Evolutionary conservation across 2,113 vertebrate species (phyloP), one percentile per base, ranked within the genome.

Genomic region (Amphilophus citrinellus): DNA sequence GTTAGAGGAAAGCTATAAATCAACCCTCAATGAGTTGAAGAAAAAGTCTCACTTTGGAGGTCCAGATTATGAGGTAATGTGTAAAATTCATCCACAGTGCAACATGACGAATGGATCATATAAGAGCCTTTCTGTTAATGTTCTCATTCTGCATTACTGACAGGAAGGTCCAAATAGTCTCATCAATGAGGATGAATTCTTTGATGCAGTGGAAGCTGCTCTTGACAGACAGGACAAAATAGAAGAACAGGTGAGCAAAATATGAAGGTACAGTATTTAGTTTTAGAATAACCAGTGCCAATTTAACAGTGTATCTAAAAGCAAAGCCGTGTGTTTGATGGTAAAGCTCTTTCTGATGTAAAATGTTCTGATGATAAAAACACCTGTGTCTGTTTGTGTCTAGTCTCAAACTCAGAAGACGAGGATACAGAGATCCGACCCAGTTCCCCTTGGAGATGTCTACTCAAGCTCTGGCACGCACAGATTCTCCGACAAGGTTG

Each of bases 141-240:
- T 30, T 27, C 24, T 3, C 15, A 22, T 39, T 39, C 18, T 27
- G 0, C 8, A 10, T 15, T 2, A 9, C 83, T 15, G 61, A 3
- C 93, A 99, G 98, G 98, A 99, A 93, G 98, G 98, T 83, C 98
- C 98, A 22, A 99, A 99, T 92, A 99, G 98, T 94, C 96, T 99
- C 88, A 99, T 99, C 58, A 99, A 99, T 81, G 98, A 99, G 94
- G 98, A 99, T 71, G 98, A 99, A 77, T 99, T 99, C 83, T 99
- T 99, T 87, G 98, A 99, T 93, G 98, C 98, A 61, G 98, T 99
- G 83, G 98, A 99, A 96, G 98, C 98, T 88, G 98, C 98, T 86
- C 97, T 99, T 0, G 98, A 99, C 94, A 95, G 98, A 91, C 98
- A 99, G 84, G 98, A 99, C 95, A 98, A 98, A 95, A 99, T 99